A percentile compares a stretch with the other conserved stretches of the same genome.
Conservation (phyloP, 1,140 invertebrate species). For the Drosophila murphyi region DNA sequence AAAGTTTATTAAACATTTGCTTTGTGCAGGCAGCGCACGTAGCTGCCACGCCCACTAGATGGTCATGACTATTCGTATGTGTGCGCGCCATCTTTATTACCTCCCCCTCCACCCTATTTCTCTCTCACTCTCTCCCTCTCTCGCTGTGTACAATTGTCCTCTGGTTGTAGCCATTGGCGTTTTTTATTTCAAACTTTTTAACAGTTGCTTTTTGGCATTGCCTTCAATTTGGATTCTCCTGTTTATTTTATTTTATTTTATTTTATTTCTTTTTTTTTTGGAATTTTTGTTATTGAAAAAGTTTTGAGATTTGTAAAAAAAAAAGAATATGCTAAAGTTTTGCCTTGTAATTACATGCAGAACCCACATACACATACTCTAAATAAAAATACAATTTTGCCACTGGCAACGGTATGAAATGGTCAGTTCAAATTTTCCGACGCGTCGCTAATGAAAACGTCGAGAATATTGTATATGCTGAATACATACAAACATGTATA, state of each 20-base stretch:
- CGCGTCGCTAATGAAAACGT: conserved; percentile 20
- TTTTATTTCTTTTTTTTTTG: conserved; percentile 42
- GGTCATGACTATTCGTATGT: conserved; percentile 14
- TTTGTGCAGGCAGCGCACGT: conserved; percentile 71
- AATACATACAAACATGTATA: neutral
- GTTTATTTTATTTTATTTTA: conserved; percentile 21
- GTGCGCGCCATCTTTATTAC: neutral
- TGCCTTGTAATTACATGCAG: conserved; percentile 80
- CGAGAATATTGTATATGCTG: conserved; percentile 3
- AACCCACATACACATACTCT: conserved; percentile 26
- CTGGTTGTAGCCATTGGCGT: conserved; percentile 66
- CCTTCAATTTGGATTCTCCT: conserved; percentile 33
- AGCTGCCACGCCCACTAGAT: conserved; percentile 39
- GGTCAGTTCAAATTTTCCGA: conserved; percentile 14
- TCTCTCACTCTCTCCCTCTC: conserved; percentile 7
- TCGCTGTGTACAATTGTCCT: conserved; percentile 44
- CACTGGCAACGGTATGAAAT: conserved; percentile 1
- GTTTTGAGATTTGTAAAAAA: conserved; percentile 67
- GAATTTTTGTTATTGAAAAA: conserved; percentile 80
- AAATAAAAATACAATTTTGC: conserved; percentile 20
- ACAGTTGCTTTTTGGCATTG: conserved; percentile 65
- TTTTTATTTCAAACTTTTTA: conserved; percentile 78
- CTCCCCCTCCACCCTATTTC: neutral
- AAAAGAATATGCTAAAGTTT: conserved; percentile 76
- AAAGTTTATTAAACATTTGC: conserved; percentile 83